A percentile compares a stretch with the other conserved stretches of the same genome.
Conservation (phyloP, 2,797 vertebrate genomes). For the Trematomus bernacchii region DNA sequence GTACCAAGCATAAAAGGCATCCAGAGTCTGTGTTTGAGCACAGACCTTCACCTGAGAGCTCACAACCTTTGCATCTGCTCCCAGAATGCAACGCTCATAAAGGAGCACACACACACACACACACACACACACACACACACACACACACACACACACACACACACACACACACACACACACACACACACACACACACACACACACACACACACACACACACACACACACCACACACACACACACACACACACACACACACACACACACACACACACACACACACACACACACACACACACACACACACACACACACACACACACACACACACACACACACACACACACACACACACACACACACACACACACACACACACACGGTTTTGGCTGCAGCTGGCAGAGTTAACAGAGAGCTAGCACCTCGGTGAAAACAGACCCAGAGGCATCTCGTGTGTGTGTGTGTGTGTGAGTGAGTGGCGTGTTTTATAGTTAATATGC, state of each 20-base stretch:
- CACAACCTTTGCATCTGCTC: constrained; percentile 25
- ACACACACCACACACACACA: too few species aligned
- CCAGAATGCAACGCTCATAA: constrained; percentile 25
- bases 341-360: too few species aligned
- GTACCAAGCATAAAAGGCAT: constrained; percentile 14
- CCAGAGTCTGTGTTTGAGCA: constrained; percentile 19
- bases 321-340: too few species aligned
- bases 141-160: too few species aligned
- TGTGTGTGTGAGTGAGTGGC: background rate
- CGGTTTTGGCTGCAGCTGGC: constrained; percentile 44
- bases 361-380: too few species aligned
- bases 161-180: too few species aligned
- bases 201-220: too few species aligned
- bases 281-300: too few species aligned
- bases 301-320: too few species aligned
- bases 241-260: too few species aligned
- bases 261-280: too few species aligned
- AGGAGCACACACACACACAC: constrained; percentile 2
- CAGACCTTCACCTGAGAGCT: constrained; percentile 18
- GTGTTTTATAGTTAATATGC: constrained; percentile 7
- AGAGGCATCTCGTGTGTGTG: background rate
- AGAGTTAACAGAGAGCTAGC: constrained; percentile 17
- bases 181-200: too few species aligned
- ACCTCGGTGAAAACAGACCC: constrained; percentile 11
- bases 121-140: background rate